Percentiles rank a stretch among this genome's conserved stretches.
Evolutionary conservation across 1,140 invertebrate genomes (phyloP).

Genomic region (Lysiphlebus fabarum): DNA sequence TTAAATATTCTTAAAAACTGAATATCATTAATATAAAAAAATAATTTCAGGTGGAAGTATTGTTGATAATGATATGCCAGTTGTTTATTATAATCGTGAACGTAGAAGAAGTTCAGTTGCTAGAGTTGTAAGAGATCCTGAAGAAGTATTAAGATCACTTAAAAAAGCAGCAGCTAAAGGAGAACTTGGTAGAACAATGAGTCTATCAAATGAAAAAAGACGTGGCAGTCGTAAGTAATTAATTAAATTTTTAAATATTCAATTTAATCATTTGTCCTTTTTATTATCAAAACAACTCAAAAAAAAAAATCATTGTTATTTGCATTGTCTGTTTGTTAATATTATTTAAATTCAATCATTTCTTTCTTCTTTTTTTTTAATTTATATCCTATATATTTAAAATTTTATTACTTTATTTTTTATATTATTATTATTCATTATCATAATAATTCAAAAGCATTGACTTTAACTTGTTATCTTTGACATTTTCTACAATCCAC

Average conservation of each 20-base stretch:
- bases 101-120: conserved; percentile 74
- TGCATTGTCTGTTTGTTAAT: conserved; percentile 13
- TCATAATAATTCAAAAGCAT: too few species aligned
- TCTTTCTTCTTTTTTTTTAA: conserved; percentile 9
- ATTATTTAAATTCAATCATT: conserved; percentile 1
- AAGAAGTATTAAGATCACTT: conserved; percentile 74
- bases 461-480: too few species aligned
- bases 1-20: too few species aligned
- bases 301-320: conserved; percentile 25
- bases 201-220: conserved; percentile 61
- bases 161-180: conserved; percentile 69
- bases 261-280: too few species aligned
- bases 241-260: background rate
- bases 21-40: background rate
- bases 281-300: background rate
- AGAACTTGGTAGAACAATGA: conserved; percentile 75
- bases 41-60: conserved; percentile 47
- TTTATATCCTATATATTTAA: too few species aligned
- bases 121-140: conserved; percentile 68
- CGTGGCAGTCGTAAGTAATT: conserved; percentile 64
- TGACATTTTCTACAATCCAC: too few species aligned
- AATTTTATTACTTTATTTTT: too few species aligned
- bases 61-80: conserved; percentile 55
- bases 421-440: too few species aligned
- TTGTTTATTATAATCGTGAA: conserved; percentile 63